Evolutionary conservation across 2,888 invertebrate genomes (phyloP).

Genomic region (Lasioglossum zephyrum): DNA sequence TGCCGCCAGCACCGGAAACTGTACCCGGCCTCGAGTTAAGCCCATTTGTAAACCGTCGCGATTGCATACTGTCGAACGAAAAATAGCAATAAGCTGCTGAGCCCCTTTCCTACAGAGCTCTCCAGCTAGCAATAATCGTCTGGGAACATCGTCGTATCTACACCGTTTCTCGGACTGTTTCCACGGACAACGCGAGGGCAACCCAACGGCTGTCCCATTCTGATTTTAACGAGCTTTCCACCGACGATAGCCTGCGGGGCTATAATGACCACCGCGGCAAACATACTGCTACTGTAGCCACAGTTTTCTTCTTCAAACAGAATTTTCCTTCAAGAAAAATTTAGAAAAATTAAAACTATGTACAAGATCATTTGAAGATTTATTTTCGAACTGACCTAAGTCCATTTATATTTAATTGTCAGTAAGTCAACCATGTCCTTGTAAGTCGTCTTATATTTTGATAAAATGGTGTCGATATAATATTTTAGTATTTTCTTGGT

Average conservation of each 20-base stretch:
- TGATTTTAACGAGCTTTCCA: background rate
- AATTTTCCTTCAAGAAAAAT: background rate
- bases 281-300: background rate
- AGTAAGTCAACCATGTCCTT: no score
- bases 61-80: constrained; percentile 31
- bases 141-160: background rate
- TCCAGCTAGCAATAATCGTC: background rate
- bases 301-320: background rate
- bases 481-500: no score
- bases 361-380: no score
- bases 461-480: no score
- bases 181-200: background rate
- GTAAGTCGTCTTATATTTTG: no score
- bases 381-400: no score
- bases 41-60: constrained; percentile 28
- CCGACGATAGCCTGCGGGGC: background rate
- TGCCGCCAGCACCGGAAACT: constrained; percentile 60
- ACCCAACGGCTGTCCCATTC: background rate
- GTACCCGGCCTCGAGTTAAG: constrained; percentile 27
- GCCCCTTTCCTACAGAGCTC: constrained; percentile 13
- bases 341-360: no score
- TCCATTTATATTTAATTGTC: no score
- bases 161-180: background rate
- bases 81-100: constrained; percentile 45
- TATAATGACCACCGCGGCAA: background rate